These are phyloP conservation scores for Rosalia funebris DNA, from an alignment of 2,888 invertebrate genomes.

Conservation along the genomic window DNA sequence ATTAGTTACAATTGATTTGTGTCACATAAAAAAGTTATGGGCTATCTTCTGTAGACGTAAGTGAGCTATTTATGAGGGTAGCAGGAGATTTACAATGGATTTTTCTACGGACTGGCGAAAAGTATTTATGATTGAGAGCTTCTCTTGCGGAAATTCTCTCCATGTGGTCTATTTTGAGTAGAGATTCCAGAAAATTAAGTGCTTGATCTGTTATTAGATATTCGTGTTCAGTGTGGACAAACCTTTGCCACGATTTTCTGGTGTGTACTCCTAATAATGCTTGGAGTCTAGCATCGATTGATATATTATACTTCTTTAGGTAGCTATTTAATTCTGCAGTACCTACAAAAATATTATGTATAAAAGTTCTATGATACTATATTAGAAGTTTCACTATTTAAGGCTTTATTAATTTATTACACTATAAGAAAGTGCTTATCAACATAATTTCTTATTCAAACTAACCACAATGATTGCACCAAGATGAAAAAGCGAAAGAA, in stretches of 20 bases:
- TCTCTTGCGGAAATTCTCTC: slow-evolving; percentile 60
- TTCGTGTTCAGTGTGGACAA: slow-evolving; percentile 60
- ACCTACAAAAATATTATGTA: too few relatives aligned
- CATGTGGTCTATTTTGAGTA: slow-evolving; percentile 60
- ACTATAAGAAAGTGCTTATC: too few relatives aligned
- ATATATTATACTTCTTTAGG: slow-evolving; percentile 59
- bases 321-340: slow-evolving; percentile 56
- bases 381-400: too few relatives aligned
- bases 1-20: slow-evolving; percentile 1
- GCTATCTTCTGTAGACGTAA: slow-evolving; percentile 9
- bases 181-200: slow-evolving; percentile 57
- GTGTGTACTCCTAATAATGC: slow-evolving; percentile 53
- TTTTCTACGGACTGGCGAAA: slow-evolving; percentile 49
- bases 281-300: slow-evolving; percentile 51
- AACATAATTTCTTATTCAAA: too few relatives aligned
- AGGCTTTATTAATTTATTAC: too few relatives aligned
- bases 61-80: slow-evolving; percentile 9
- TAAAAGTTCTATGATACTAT: too few relatives aligned
- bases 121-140: slow-evolving; percentile 60
- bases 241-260: slow-evolving; percentile 61
- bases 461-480: too few relatives aligned
- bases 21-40: slow-evolving; percentile 11
- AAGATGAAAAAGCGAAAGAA: too few relatives aligned
- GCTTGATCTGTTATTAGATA: slow-evolving; percentile 60
- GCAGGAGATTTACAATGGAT: slow-evolving; percentile 29